These are phyloP conservation scores for Drosophila navojoa DNA, from an alignment of 1,140 invertebrate genomes.

Conservation along the genomic window DNA sequence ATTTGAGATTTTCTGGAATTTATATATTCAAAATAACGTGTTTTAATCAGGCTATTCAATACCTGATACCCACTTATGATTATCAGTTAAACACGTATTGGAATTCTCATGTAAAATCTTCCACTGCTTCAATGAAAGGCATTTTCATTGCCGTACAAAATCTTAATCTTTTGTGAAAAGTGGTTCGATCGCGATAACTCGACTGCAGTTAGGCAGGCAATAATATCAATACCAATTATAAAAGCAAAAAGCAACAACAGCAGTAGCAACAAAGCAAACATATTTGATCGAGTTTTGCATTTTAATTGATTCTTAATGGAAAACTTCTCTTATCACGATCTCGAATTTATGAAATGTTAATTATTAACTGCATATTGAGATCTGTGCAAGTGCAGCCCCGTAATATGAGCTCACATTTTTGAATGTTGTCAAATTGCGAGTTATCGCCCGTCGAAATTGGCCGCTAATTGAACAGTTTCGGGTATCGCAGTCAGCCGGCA, in stretches of 20 bases:
- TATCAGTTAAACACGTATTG: conserved; percentile 71
- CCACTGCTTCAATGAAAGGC: conserved; percentile 70
- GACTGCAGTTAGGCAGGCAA: conserved; percentile 36
- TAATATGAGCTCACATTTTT: conserved; percentile 61
- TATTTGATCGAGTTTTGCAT: conserved; percentile 55
- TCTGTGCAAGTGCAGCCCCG: conserved; percentile 35
- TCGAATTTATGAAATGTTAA: conserved; percentile 82
- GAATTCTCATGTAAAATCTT: conserved; percentile 77
- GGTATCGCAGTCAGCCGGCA: conserved; percentile 48
- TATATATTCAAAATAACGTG: no score
- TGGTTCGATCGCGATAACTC: conserved; percentile 78
- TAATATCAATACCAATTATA: conserved; percentile 6
- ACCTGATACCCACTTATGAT: background rate
- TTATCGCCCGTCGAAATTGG: conserved; percentile 46
- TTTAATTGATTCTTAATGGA: conserved; percentile 84
- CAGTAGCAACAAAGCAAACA: background rate
- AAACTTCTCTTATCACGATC: conserved; percentile 76
- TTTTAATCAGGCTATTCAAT: no score
- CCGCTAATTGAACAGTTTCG: conserved; percentile 53
- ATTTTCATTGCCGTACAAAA: conserved; percentile 70
- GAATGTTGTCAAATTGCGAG: conserved; percentile 68
- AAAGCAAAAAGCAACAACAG: background rate
- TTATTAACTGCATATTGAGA: conserved; percentile 57
- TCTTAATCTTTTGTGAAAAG: conserved; percentile 77
- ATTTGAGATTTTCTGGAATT: no score